Evolutionary conservation across 2,797 vertebrate genomes (phyloP).

Genomic region (Eupleurogrammus muticus): DNA sequence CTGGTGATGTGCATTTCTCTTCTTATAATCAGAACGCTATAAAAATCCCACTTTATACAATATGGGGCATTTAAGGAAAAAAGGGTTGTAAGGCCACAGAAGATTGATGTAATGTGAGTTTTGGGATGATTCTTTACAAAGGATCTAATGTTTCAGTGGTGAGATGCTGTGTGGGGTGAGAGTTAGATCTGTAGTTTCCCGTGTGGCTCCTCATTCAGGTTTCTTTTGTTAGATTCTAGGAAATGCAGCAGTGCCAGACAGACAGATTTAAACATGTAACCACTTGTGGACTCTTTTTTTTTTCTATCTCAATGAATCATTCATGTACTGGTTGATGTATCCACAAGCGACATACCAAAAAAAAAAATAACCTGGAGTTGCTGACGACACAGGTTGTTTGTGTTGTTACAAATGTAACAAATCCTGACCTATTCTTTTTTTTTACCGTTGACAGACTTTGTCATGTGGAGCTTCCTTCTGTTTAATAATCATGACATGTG

Average conservation of each 20-base stretch:
- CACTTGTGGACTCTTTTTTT: conserved; percentile 46
- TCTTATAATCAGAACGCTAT: too few relatives aligned
- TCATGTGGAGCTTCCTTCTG: neutral
- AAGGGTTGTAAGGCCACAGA: neutral
- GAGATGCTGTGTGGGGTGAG: neutral
- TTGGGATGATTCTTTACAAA: too few relatives aligned
- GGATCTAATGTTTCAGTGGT: neutral
- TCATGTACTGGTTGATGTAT: conserved; percentile 38
- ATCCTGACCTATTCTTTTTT: neutral
- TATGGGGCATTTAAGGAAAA: too few relatives aligned
- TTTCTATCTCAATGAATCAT: conserved; percentile 74
- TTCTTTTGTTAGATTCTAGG: conserved; percentile 56
- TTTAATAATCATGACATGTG: neutral
- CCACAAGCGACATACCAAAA: conserved; percentile 7
- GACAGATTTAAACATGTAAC: conserved; percentile 68
- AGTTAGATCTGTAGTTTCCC: conserved; percentile 7
- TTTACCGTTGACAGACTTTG: neutral
- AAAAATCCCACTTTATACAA: too few relatives aligned
- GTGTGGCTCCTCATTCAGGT: neutral
- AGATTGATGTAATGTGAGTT: neutral
- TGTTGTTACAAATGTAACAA: neutral
- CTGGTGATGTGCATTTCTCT: too few relatives aligned
- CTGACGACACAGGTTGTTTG: conserved; percentile 4
- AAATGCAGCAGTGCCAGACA: conserved; percentile 38
- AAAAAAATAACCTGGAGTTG: neutral